Conservation (phyloP, 2,113 vertebrate genomes). For the Deroptyus accipitrinus region DNA sequence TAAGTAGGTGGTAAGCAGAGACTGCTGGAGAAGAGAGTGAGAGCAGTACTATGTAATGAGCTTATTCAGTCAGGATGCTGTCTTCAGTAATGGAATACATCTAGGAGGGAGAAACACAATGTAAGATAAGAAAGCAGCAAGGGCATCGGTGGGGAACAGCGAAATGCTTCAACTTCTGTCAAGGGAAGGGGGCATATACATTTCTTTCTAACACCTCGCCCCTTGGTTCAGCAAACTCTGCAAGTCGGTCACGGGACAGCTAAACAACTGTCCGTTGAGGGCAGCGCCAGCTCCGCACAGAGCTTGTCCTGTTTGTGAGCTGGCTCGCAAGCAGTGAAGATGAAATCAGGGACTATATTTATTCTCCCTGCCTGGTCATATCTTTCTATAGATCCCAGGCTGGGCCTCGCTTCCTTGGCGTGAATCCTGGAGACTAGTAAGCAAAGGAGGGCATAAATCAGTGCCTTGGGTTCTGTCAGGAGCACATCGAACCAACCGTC, state of each 20-base stretch:
- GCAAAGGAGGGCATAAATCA: slow-evolving; percentile 50
- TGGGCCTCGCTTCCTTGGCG: slow-evolving; percentile 16
- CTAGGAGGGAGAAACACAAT: background rate
- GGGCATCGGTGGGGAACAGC: background rate
- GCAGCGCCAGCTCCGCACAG: background rate
- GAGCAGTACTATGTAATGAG: background rate
- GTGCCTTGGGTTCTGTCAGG: background rate
- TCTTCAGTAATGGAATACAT: background rate
- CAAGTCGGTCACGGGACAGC: background rate
- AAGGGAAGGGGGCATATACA: background rate
- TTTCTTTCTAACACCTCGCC: background rate
- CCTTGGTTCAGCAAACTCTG: background rate
- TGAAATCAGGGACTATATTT: slow-evolving; percentile 61
- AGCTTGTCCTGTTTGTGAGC: background rate
- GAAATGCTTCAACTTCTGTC: background rate
- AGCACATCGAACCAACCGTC: background rate
- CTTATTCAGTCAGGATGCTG: background rate
- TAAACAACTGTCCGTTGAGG: slow-evolving; percentile 1
- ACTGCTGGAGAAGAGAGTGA: background rate
- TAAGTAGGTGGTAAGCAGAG: background rate
- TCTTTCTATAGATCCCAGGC: slow-evolving; percentile 41
- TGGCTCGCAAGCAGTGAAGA: background rate
- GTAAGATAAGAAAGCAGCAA: background rate
- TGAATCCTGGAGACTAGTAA: slow-evolving; percentile 23
- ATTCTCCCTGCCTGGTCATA: background rate